phyloP scores from a whole-genome alignment of 2,797 vertebrate species.

The Scleropages formosus region DNA sequence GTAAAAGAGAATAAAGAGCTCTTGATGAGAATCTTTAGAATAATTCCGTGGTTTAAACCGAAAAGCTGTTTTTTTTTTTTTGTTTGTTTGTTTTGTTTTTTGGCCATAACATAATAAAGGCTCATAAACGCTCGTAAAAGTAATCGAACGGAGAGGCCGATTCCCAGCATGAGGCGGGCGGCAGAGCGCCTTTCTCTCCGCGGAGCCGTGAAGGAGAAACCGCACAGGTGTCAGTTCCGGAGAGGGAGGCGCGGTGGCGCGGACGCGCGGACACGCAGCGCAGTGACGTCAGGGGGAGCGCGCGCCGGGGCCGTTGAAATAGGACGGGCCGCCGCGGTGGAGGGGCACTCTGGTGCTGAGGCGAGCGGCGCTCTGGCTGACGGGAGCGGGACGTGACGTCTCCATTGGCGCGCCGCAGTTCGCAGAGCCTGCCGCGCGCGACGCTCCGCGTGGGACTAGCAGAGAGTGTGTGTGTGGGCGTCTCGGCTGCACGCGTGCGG shows the following conservation, averaged over 20 bases:
- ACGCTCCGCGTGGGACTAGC: conserved; percentile 26
- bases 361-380: conserved; percentile 60
- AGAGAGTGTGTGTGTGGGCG: conserved; percentile 52
- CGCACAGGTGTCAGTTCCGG: conserved; percentile 73
- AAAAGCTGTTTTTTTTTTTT: too few species aligned
- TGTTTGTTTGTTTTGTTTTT: too few species aligned
- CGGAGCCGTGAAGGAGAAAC: background rate
- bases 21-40: too few species aligned
- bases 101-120: too few species aligned
- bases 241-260: conserved; percentile 69
- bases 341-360: conserved; percentile 54
- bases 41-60: too few species aligned
- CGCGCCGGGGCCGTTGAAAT: conserved; percentile 79
- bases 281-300: conserved; percentile 85
- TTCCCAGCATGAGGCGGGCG: too few species aligned
- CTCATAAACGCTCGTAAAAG: too few species aligned
- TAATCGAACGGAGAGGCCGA: too few species aligned
- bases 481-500: conserved; percentile 46
- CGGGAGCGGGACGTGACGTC: conserved; percentile 41
- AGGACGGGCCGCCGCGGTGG: conserved; percentile 73
- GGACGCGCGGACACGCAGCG: conserved; percentile 49
- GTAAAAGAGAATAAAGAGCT: background rate
- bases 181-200: background rate
- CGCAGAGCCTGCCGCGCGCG: conserved; percentile 28
- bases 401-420: conserved; percentile 36